A percentile compares a stretch with the other conserved stretches of the same genome.
These are phyloP conservation scores for Sitophilus oryzae DNA, from an alignment of 1,140 invertebrate genomes.

Conservation along the genomic window DNA sequence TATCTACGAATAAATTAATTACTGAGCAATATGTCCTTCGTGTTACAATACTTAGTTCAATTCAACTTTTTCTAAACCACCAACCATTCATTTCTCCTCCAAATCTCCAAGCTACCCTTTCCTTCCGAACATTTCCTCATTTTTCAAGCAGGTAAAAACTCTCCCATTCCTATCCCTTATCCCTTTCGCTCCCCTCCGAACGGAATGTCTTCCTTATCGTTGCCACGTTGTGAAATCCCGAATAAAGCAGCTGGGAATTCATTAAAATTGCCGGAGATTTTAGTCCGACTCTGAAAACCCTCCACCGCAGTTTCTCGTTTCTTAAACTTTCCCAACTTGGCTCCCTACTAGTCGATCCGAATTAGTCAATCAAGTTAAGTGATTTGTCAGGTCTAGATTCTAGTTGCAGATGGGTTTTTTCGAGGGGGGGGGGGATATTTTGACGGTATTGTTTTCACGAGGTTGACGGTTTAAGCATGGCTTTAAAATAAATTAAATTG, in stretches of 20 bases:
- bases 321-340: conserved; percentile 16
- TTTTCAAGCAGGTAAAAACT: conserved; percentile 6
- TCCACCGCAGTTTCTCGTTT: conserved; percentile 7
- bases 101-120: too few relatives aligned
- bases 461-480: neutral
- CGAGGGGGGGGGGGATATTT: conserved; percentile 2
- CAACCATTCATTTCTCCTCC: too few relatives aligned
- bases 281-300: conserved; percentile 8
- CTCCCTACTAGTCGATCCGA: conserved; percentile 13
- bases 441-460: conserved; percentile 13
- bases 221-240: neutral
- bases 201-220: too few relatives aligned
- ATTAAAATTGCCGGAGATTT: conserved; percentile 8
- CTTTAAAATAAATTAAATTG: neutral
- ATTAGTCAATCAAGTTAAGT: conserved; percentile 25
- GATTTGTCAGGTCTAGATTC: conserved; percentile 20
- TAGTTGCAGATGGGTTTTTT: conserved; percentile 7
- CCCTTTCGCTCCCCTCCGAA: too few relatives aligned
- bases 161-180: too few relatives aligned
- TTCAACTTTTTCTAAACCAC: too few relatives aligned
- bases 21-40: too few relatives aligned
- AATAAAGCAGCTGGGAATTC: conserved; percentile 3
- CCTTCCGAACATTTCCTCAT: neutral
- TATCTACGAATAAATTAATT: too few relatives aligned
- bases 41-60: too few relatives aligned